These are phyloP conservation scores for Diadophis punctatus DNA, from an alignment of 2,113 vertebrate genomes.

Conservation along the genomic window DNA sequence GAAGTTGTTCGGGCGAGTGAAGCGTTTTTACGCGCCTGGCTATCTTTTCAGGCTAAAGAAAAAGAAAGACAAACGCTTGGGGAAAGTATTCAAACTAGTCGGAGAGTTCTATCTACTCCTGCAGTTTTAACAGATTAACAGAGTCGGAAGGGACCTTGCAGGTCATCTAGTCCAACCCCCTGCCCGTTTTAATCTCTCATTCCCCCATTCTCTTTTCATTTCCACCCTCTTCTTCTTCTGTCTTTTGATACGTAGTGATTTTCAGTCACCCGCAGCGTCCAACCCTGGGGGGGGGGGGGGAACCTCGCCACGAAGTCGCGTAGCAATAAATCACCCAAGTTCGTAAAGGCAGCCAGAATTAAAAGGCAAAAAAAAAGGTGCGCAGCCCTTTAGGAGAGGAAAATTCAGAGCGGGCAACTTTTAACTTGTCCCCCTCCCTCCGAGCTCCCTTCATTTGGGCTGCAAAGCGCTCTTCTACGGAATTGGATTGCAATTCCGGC, in stretches of 20 bases:
- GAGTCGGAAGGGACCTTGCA: too few relatives aligned
- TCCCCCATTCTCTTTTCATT: not conserved
- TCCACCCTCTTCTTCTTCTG: not conserved
- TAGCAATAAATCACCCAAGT: not conserved
- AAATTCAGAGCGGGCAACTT: not conserved
- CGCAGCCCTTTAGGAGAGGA: not conserved
- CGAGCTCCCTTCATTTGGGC: not conserved
- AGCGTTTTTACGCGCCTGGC: not conserved
- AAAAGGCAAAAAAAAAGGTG: not conserved
- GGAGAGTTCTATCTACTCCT: not conserved
- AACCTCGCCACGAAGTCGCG: not conserved
- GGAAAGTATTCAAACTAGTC: not conserved
- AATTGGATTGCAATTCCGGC: not conserved
- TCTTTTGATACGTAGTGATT: not conserved
- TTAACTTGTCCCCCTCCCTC: too few relatives aligned
- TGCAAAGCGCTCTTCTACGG: not conserved
- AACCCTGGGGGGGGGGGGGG: not conserved
- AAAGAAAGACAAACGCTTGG: not conserved
- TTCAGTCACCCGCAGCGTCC: not conserved
- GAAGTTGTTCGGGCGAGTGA: not conserved
- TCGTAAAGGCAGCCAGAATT: not conserved
- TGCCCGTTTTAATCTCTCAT: not conserved
- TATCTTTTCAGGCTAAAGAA: not conserved
- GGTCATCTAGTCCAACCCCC: too few relatives aligned
- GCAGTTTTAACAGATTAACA: too few relatives aligned